Base-by-base conservation (phyloP, 2,888 invertebrate species). In the Eilema depressum region DNA sequence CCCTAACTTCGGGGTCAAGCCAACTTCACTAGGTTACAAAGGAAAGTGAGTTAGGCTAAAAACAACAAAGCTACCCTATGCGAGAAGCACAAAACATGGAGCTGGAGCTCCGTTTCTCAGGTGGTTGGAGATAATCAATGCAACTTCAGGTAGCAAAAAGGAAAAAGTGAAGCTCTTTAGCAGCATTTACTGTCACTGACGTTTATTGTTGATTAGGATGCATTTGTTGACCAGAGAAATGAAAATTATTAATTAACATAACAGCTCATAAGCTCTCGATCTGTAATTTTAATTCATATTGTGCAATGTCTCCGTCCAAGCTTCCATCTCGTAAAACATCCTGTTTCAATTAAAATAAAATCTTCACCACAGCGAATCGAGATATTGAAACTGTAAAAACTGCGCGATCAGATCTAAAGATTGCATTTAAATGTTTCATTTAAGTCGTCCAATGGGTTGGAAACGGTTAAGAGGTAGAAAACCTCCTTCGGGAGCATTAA, bases 351-450 rank as follows among this genome's bases (percentile, higher is more conserved):
- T 62, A 63, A 66, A 70, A 77, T 11, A 63, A 77, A 73, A 75
- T 59, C 37, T 68, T 62, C 65, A 71, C 63, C 28, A 62, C 59
- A 63, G 33, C 47, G 12, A 56, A 4, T 68, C 23, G 12, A 71
- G 56, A 63, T 68, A 68, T 60, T 66, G 66, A 78, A 75, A 70
- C 72, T 67, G 67, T 70, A 73, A 76, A 77, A 81, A 72, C 61
- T 79, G 56, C 78, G 77, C 83, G 86, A 89, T 89, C 87, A 85
- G 80, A 85, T 78, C 75, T 83, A 79, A 77, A 88, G 88, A 91
- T 91, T 89, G 88, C 89, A 90, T 89, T 89, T 88, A 90, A 92
- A 91, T 91, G 89, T 92, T 92, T 90, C 88, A 91, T 93, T 92
- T 91, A 89, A 89, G 84, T 85, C 88, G 87, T 78, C 89, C 91